Conservation (phyloP, 2,888 invertebrate genomes). For the Cheilosia scutellata region DNA sequence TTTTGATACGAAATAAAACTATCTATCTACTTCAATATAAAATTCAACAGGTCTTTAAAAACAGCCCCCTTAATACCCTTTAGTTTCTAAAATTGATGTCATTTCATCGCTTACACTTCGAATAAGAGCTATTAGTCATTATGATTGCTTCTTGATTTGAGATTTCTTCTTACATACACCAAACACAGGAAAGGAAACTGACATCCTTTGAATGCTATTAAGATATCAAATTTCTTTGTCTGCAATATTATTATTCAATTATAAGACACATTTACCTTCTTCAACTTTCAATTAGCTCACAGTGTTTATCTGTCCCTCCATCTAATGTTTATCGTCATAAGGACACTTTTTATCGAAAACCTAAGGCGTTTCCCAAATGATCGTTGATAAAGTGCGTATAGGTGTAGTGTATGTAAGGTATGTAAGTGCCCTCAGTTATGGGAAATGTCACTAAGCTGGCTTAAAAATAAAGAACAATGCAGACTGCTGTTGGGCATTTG, state of each 20-base stretch:
- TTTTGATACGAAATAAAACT: too few relatives aligned
- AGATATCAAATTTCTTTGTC: conserved; percentile 36
- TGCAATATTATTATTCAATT: conserved; percentile 20
- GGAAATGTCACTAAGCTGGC: conserved; percentile 51
- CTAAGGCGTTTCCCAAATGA: conserved; percentile 35
- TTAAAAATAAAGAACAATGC: conserved; percentile 27
- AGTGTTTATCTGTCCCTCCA: conserved; percentile 2
- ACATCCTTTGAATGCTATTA: background rate
- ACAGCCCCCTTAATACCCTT: too few relatives aligned
- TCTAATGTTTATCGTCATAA: background rate
- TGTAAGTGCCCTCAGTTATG: conserved; percentile 17
- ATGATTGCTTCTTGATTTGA: too few relatives aligned
- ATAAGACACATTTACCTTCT: conserved; percentile 44
- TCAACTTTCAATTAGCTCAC: conserved; percentile 53
- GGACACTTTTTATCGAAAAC: background rate
- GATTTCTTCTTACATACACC: too few relatives aligned
- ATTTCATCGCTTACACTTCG: too few relatives aligned
- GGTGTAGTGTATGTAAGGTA: too few relatives aligned
- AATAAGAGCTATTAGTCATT: too few relatives aligned
- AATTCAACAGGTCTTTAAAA: too few relatives aligned
- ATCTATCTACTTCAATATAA: too few relatives aligned
- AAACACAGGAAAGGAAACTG: conserved; percentile 28
- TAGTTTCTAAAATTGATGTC: too few relatives aligned
- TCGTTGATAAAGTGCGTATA: conserved; percentile 29
- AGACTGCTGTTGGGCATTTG: conserved; percentile 24